These are phyloP conservation scores for Mastomys natalensis DNA, from an alignment of 2,113 vertebrate genomes.

Conservation along the genomic window DNA sequence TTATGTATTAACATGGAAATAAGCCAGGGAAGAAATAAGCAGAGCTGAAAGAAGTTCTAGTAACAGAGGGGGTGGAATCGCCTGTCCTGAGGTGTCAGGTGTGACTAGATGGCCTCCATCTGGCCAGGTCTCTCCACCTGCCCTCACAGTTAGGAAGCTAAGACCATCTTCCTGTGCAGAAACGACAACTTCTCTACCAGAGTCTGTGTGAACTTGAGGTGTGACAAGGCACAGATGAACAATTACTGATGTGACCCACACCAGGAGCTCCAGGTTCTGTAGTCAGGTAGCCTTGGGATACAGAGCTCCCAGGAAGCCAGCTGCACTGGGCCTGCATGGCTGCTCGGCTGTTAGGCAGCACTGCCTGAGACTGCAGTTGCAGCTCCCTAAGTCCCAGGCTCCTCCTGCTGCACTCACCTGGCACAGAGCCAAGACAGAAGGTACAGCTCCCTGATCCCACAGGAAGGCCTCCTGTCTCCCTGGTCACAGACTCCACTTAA, in stretches of 20 bases:
- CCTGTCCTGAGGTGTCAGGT: neutral
- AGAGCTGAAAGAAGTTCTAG: neutral
- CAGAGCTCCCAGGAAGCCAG: neutral
- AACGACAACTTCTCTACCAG: neutral
- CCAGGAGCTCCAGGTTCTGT: neutral
- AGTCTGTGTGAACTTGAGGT: neutral
- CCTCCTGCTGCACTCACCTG: neutral
- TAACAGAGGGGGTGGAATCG: neutral
- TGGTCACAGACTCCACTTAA: neutral
- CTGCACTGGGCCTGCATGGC: neutral
- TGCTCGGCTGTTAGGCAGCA: neutral
- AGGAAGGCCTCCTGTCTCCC: neutral
- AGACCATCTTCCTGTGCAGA: neutral
- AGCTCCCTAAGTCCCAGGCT: neutral
- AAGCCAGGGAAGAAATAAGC: neutral
- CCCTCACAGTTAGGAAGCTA: neutral
- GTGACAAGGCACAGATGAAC: neutral
- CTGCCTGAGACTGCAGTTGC: too few relatives aligned
- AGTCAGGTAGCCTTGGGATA: neutral
- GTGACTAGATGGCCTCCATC: neutral
- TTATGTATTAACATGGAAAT: neutral
- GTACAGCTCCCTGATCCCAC: rapidly evolving
- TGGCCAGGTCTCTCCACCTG: neutral
- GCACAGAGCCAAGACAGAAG: neutral
- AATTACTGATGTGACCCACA: neutral